These are phyloP conservation scores for Cerceris ruficornis DNA, from an alignment of 2,888 invertebrate genomes.

Conservation along the genomic window DNA sequence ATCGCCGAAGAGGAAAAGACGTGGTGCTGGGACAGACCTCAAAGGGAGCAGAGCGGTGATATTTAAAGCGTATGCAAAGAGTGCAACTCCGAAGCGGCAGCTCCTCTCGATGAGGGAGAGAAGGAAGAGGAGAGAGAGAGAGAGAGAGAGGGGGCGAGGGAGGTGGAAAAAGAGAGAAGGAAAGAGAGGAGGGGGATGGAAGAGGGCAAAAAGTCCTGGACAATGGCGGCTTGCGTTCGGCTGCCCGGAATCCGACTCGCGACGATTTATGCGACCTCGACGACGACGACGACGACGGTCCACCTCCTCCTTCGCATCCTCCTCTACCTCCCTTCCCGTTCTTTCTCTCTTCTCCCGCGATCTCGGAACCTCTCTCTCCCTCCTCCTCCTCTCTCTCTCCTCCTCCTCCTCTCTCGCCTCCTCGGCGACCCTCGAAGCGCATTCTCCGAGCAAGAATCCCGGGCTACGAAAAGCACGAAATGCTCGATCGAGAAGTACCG, in stretches of 20 bases:
- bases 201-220: slow-evolving; percentile 73
- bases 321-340: slow-evolving; percentile 29
- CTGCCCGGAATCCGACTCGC: slow-evolving; percentile 79
- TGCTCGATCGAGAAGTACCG: slow-evolving; percentile 12
- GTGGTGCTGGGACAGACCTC: slow-evolving; percentile 45
- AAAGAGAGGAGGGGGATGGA: slow-evolving; percentile 41
- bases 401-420: slow-evolving; percentile 15
- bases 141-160: no score
- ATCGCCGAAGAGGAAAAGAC: slow-evolving; percentile 35
- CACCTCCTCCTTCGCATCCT: slow-evolving; percentile 43
- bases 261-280: slow-evolving; percentile 79
- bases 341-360: slow-evolving; percentile 28
- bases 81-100: slow-evolving; percentile 66
- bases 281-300: slow-evolving; percentile 66
- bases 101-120: slow-evolving; percentile 35
- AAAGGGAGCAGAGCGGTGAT: slow-evolving; percentile 71
- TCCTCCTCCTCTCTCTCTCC: slow-evolving; percentile 27
- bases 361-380: slow-evolving; percentile 35
- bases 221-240: slow-evolving; percentile 78
- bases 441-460: slow-evolving; percentile 59
- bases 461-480: slow-evolving; percentile 52
- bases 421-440: slow-evolving; percentile 41
- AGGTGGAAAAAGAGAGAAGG: slow-evolving; percentile 20
- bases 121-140: background rate
- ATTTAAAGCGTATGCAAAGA: slow-evolving; percentile 80